phyloP scores from a whole-genome alignment of 2,797 vertebrate genomes.

The Tachyglossus aculeatus region DNA sequence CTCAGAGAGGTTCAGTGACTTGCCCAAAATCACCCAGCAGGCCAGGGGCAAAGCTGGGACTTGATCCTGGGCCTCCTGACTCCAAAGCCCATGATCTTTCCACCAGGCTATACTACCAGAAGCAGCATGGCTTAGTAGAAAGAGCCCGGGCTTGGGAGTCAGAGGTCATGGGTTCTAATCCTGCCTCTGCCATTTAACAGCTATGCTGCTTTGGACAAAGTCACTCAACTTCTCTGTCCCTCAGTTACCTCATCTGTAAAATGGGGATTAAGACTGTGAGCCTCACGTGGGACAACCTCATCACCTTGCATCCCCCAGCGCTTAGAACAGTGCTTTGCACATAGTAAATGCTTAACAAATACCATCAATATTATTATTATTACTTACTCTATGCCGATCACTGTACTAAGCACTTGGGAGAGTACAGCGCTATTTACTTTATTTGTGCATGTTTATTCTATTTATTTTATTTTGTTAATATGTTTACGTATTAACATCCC shows the following conservation, averaged over 20 bases:
- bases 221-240: not conserved
- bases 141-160: not conserved
- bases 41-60: not conserved
- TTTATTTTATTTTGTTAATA: no score
- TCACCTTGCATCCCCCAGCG: no score
- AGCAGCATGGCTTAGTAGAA: not conserved
- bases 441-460: no score
- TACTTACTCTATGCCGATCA: no score
- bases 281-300: no score
- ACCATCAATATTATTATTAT: no score
- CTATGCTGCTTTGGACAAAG: not conserved
- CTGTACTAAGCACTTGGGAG: no score
- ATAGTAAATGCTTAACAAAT: no score
- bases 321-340: no score
- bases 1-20: not conserved
- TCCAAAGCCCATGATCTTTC: not conserved
- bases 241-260: conserved; percentile 20
- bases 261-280: no score
- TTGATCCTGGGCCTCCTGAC: not conserved
- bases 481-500: no score
- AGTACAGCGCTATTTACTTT: no score
- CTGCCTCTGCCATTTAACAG: not conserved
- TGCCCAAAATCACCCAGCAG: not conserved
- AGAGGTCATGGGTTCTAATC: not conserved
- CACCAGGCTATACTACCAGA: not conserved